Evolutionary conservation across 2,797 vertebrate species (phyloP).

Genomic region (Lutjanus campechanus): DNA sequence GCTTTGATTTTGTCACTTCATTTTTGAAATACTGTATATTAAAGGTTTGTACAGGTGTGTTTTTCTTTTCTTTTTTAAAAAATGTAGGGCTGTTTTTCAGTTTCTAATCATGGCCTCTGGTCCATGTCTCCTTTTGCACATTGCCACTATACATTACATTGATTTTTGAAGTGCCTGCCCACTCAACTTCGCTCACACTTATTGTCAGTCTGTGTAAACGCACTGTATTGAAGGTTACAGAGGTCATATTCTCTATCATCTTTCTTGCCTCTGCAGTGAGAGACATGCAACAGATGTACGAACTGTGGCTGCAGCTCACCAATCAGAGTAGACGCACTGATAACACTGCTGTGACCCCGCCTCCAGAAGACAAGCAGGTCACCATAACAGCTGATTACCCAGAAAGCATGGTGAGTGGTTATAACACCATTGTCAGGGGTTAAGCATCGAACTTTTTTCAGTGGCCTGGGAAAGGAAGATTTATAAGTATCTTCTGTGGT

Average conservation of each 20-base stretch:
- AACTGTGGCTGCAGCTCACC: slow-evolving; percentile 97
- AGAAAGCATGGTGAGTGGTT: slow-evolving; percentile 91
- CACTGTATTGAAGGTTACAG: neutral
- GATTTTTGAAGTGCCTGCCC: neutral
- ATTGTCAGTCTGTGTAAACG: neutral
- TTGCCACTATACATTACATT: neutral
- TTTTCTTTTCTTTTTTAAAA: too few species aligned
- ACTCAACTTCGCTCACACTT: neutral
- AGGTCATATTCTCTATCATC: neutral
- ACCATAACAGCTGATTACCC: slow-evolving; percentile 96
- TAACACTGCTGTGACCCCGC: slow-evolving; percentile 87
- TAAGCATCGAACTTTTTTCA: neutral
- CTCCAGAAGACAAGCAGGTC: slow-evolving; percentile 96
- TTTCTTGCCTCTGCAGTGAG: slow-evolving; percentile 85
- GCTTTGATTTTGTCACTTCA: neutral
- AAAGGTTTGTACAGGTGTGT: neutral
- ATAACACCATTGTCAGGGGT: neutral
- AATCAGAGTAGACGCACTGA: slow-evolving; percentile 93
- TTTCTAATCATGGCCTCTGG: neutral
- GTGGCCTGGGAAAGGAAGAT: neutral
- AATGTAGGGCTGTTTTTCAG: neutral
- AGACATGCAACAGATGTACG: slow-evolving; percentile 99
- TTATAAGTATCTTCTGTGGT: neutral
- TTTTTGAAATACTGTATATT: neutral
- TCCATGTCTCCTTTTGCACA: neutral